A percentile compares a stretch with the other conserved stretches of the same genome.
Evolutionary conservation across 1,140 invertebrate species (phyloP).

Genomic region (Euwallacea fornicatus): DNA sequence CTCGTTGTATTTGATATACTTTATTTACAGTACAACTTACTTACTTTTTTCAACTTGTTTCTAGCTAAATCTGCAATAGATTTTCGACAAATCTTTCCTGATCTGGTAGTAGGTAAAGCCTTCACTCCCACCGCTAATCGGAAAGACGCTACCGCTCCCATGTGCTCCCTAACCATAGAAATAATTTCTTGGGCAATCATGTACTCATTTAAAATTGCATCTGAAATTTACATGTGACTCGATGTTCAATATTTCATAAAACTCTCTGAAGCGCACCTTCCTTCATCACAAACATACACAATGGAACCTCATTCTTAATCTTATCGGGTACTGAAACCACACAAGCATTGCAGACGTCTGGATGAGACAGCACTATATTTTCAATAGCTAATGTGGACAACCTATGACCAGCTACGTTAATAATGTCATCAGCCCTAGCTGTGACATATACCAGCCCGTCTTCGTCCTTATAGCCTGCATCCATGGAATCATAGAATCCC

Average conservation of each 20-base stretch:
- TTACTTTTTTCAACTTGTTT: constrained; percentile 42
- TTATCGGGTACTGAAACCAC: constrained; percentile 87
- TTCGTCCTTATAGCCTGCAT: constrained; percentile 83
- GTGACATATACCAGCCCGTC: constrained; percentile 86
- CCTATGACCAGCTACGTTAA: constrained; percentile 91
- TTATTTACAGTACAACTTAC: neutral
- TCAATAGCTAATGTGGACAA: constrained; percentile 86
- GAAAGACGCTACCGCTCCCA: constrained; percentile 90
- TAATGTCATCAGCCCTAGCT: constrained; percentile 91
- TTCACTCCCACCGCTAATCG: constrained; percentile 73
- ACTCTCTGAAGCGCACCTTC: constrained; percentile 52
- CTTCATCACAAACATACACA: constrained; percentile 81
- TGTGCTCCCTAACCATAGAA: constrained; percentile 71
- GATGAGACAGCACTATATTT: constrained; percentile 83
- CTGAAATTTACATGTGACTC: constrained; percentile 48
- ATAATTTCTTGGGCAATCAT: constrained; percentile 69
- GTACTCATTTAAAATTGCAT: constrained; percentile 59
- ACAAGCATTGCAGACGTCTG: constrained; percentile 78
- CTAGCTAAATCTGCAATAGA: constrained; percentile 42
- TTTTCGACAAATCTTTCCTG: constrained; percentile 45
- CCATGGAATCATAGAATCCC: constrained; percentile 97
- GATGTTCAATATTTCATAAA: neutral
- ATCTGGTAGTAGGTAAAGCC: constrained; percentile 65
- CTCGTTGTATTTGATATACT: neutral
- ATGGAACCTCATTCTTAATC: constrained; percentile 86